A percentile compares a stretch with the other conserved stretches of the same genome.
phyloP scores from a whole-genome alignment of 2,113 vertebrate genomes.

The Mixornis gularis region DNA sequence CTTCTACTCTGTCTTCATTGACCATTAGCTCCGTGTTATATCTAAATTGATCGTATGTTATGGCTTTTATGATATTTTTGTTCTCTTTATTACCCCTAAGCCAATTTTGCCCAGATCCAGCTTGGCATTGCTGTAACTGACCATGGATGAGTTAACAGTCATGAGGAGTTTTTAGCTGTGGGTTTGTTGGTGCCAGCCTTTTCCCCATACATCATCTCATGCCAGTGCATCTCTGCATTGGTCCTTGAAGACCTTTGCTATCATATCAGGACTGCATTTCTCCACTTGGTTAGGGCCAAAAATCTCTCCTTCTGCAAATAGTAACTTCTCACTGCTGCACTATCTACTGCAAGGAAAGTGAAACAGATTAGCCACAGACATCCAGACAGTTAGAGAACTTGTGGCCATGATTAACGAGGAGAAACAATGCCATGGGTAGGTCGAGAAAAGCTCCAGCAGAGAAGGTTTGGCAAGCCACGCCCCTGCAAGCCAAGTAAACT shows the following conservation, averaged over 20 bases:
- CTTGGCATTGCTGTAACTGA: not conserved
- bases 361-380: not conserved
- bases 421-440: not conserved
- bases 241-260: not conserved
- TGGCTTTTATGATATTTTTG: not conserved
- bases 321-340: not conserved
- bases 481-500: not conserved
- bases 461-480: not conserved
- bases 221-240: fast-evolving
- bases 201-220: not conserved
- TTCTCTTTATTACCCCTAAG: not conserved
- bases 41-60: not conserved
- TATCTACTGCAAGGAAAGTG: not conserved
- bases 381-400: not conserved
- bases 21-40: not conserved
- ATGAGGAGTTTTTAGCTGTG: not conserved
- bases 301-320: not conserved
- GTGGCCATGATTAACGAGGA: not conserved
- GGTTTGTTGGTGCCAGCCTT: not conserved
- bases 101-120: not conserved
- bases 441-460: not conserved
- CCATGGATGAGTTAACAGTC: not conserved
- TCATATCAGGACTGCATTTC: not conserved
- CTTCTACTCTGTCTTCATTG: not conserved
- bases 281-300: not conserved